phyloP scores from a whole-genome alignment of 2,797 vertebrate genomes.

The Pangasius sanitwongsei region DNA sequence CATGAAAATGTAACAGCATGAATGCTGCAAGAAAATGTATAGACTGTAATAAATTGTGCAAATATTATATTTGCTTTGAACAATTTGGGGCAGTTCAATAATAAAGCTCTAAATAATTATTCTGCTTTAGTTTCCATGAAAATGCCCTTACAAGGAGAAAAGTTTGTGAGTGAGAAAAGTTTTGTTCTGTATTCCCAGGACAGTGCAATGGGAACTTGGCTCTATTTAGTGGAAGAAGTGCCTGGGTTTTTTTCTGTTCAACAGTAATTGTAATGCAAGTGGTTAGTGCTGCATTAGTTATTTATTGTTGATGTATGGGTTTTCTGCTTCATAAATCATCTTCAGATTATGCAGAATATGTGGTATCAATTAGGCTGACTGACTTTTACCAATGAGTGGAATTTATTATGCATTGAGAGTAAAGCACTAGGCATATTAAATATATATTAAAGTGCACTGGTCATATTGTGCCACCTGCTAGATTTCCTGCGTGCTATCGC shows the following conservation, averaged over 20 bases:
- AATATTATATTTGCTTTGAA: not conserved
- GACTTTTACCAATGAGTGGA: not conserved
- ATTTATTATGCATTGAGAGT: not conserved
- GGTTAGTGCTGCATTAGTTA: conserved; percentile 37
- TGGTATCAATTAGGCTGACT: not conserved
- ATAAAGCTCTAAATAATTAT: not conserved
- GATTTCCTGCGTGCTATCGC: not conserved
- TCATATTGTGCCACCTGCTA: not conserved
- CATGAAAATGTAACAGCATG: not conserved
- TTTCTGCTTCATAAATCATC: not conserved
- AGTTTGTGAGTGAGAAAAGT: not conserved
- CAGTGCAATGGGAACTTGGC: not conserved
- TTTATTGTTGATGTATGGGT: conserved; percentile 15
- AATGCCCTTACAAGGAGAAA: conserved; percentile 49
- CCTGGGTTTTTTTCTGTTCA: not conserved
- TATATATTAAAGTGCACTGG: not conserved
- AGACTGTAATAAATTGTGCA: not conserved
- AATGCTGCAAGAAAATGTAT: not conserved
- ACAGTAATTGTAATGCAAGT: conserved; percentile 33
- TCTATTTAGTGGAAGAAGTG: conserved; percentile 16
- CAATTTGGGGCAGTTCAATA: not conserved
- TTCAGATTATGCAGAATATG: conserved; percentile 8
- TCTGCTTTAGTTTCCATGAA: conserved; percentile 2
- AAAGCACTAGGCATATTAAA: not conserved
- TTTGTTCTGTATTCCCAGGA: conserved; percentile 24